Base-by-base conservation (phyloP, 2,888 invertebrate species). In the Sinelater perroti region DNA sequence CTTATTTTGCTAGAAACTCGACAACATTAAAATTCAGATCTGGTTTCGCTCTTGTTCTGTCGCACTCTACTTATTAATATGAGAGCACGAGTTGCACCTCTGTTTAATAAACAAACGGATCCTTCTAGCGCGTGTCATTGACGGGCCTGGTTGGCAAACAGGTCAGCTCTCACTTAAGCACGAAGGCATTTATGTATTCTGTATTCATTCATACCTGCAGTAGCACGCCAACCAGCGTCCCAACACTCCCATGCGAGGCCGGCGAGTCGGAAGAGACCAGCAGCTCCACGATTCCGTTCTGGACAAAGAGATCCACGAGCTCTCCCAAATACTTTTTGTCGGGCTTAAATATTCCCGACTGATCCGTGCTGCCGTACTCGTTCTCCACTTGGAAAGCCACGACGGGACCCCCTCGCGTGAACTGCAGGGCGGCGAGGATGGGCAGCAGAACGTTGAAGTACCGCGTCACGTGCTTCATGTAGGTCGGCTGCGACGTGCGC, bases 361-460 rank as follows among this genome's bases (percentile, higher is more conserved):
- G 31, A 40, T 60, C 60, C 1, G 67, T 57, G 68, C 93, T 93
- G 2, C 96, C 96, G 68, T 95, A 95, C 73, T 97, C 96, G 75
- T 98, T 98, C 80, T 97, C 97, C 16, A 93, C 85, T 68, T 95
- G 94, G 33, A 94, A 87, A 82, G 91, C 87, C 56, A 95, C 91
- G 20, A 95, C 87, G 0, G 93, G 91, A 0, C 95, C 95, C 0
- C 93, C 93, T 69, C 90, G 90, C 26, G 81, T 82, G 67, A 87
- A 83, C 10, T 87, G 78, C 7, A 80, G 74, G 1, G 81, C 80
- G 10, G 78, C 72, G 1, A 87, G 66, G 53, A 75, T 78, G 1
- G 79, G 75, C 52, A 87, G 70, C 1, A 87, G 63, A 6, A 79
- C 71, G 31, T 77, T 74, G 46, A 85, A 80, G 75, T 82, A 87